A percentile compares a stretch with the other conserved stretches of the same genome.
Conservation (phyloP, 2,113 vertebrate genomes). For the Pachycephala philippinensis region DNA sequence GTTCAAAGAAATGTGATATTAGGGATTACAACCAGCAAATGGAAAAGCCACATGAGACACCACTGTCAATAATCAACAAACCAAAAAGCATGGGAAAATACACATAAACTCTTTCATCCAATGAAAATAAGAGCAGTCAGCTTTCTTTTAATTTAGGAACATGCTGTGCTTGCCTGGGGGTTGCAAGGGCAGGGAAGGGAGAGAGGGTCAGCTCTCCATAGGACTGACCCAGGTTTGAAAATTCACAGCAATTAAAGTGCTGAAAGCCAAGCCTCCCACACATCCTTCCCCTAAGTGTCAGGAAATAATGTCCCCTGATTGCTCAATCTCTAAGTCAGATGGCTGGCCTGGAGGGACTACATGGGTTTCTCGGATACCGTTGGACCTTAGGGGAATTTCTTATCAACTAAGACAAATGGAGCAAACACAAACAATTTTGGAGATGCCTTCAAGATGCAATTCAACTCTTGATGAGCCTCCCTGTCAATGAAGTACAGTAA, state of each 20-base stretch:
- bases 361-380: slow-evolving; percentile 22
- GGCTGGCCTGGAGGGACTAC: slow-evolving; percentile 11
- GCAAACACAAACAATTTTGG: not conserved
- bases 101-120: not conserved
- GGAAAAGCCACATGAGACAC: not conserved
- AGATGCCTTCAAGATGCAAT: not conserved
- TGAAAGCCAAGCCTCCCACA: slow-evolving; percentile 26
- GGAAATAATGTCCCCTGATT: slow-evolving; percentile 31
- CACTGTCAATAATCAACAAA: not conserved
- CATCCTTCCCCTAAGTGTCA: slow-evolving; percentile 11
- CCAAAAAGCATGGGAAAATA: not conserved
- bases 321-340: slow-evolving; percentile 16
- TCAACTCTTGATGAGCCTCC: not conserved
- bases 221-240: slow-evolving; percentile 45
- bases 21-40: not conserved
- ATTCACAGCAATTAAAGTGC: not conserved
- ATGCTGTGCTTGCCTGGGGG: slow-evolving; percentile 2
- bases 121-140: slow-evolving; percentile 27
- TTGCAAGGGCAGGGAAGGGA: not conserved
- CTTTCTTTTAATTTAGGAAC: slow-evolving; percentile 26
- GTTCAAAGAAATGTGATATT: not conserved
- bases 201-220: slow-evolving; percentile 12
- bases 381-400: not conserved
- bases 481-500: not conserved
- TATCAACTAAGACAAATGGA: not conserved